A percentile compares a stretch with the other conserved stretches of the same genome.
These are phyloP conservation scores for Nycticebus coucang DNA, from an alignment of 2,113 vertebrate species.

Conservation along the genomic window DNA sequence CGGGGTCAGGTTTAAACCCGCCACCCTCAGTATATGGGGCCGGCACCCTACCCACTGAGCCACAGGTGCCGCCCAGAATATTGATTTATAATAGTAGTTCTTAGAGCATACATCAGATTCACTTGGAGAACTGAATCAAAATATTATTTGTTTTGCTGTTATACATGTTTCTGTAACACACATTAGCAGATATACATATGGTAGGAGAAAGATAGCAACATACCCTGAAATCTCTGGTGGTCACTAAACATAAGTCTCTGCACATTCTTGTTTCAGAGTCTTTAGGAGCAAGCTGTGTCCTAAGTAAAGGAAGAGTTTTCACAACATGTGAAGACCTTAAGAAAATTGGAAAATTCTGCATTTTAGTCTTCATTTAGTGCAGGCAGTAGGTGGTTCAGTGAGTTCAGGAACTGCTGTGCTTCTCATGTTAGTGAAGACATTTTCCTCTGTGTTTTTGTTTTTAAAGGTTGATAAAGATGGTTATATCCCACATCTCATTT, in stretches of 20 bases:
- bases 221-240: background rate
- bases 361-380: conserved; percentile 7
- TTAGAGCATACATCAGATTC: background rate
- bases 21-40: too few species aligned
- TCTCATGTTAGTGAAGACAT: conserved; percentile 30
- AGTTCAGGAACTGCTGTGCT: background rate
- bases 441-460: conserved; percentile 6
- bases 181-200: background rate
- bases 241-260: background rate
- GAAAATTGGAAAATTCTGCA: background rate
- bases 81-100: background rate
- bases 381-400: background rate
- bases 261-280: background rate
- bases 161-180: background rate
- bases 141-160: background rate
- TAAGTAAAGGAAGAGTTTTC: background rate
- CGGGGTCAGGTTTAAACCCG: too few species aligned
- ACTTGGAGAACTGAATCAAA: background rate
- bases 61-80: background rate
- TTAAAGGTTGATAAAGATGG: conserved; percentile 3
- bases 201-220: background rate
- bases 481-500: background rate
- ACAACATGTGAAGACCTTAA: background rate
- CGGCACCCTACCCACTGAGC: too few species aligned
- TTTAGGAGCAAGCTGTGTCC: background rate